A percentile compares a stretch with the other conserved stretches of the same genome.
These are phyloP conservation scores for Sebastes matsubarae DNA, from an alignment of 2,797 vertebrate species.

Conservation along the genomic window DNA sequence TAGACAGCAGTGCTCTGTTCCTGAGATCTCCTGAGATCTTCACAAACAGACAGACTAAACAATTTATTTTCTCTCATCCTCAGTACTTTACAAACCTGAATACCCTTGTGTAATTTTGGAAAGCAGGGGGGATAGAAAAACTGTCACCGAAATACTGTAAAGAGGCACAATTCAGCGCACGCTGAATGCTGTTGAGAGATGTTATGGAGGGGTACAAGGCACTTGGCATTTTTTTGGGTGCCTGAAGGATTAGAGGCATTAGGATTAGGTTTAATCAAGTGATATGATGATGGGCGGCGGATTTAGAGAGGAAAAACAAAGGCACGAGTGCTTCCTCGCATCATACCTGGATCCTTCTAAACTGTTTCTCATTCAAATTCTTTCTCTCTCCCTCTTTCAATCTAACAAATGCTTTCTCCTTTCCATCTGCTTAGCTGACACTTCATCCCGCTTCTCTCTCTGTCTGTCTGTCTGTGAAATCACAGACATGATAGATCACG, in stretches of 20 bases:
- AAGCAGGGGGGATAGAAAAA: conserved; percentile 9
- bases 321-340: conserved; percentile 5
- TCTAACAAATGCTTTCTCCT: conserved; percentile 49
- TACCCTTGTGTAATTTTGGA: conserved; percentile 5
- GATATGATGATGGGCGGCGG: conserved; percentile 57
- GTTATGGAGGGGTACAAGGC: conserved; percentile 29
- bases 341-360: conserved; percentile 46
- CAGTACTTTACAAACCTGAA: conserved; percentile 25
- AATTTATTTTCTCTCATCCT: conserved; percentile 43
- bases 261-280: conserved; percentile 72
- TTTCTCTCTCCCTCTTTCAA: conserved; percentile 29
- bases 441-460: conserved; percentile 27
- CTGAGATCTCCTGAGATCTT: conserved; percentile 2
- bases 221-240: conserved; percentile 46
- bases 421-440: conserved; percentile 44
- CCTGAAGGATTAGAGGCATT: conserved; percentile 62
- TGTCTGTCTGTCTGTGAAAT: conserved; percentile 42
- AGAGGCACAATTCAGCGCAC: neutral
- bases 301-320: conserved; percentile 57
- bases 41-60: conserved; percentile 19
- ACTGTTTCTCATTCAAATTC: conserved; percentile 26
- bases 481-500: conserved; percentile 66
- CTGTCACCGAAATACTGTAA: neutral
- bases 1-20: neutral
- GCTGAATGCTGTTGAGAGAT: conserved; percentile 46